Evolutionary conservation across 2,888 invertebrate genomes (phyloP).

Genomic region (Nomada ruficornis): DNA sequence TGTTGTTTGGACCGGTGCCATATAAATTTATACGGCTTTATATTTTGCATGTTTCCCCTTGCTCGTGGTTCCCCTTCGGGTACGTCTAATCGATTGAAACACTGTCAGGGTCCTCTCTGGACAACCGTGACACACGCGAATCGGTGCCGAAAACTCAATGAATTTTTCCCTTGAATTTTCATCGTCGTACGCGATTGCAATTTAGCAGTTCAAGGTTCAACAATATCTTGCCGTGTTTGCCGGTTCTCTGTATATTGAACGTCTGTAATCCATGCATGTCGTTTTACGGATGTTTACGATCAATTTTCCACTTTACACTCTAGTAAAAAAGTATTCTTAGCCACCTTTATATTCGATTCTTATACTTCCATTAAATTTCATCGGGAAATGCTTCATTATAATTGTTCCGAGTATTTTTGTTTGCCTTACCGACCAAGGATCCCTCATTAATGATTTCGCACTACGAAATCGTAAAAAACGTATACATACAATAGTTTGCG

Average conservation of each 20-base stretch:
- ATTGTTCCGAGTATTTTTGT: neutral
- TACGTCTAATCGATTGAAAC: conserved; percentile 64
- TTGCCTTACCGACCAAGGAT: neutral
- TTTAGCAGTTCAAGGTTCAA: neutral
- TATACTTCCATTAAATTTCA: neutral
- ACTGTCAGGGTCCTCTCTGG: conserved; percentile 55
- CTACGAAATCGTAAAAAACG: conserved; percentile 30
- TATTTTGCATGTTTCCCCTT: conserved; percentile 58
- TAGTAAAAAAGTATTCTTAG: neutral
- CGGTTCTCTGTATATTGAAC: too few species aligned
- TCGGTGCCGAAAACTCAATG: conserved; percentile 44
- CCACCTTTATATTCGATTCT: neutral
- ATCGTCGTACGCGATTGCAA: neutral
- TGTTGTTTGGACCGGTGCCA: conserved; percentile 55
- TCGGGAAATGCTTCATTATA: neutral
- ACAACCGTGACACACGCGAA: conserved; percentile 41
- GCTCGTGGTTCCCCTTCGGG: conserved; percentile 49
- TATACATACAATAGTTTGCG: conserved; percentile 32
- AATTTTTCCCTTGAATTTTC: neutral
- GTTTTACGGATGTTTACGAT: neutral
- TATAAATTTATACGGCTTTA: conserved; percentile 60
- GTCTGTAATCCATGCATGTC: too few species aligned
- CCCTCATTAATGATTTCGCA: conserved; percentile 4
- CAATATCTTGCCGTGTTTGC: too few species aligned
- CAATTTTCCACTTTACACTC: neutral